Conservation (phyloP, 2,888 invertebrate genomes). For the Aphrophora alni region DNA sequence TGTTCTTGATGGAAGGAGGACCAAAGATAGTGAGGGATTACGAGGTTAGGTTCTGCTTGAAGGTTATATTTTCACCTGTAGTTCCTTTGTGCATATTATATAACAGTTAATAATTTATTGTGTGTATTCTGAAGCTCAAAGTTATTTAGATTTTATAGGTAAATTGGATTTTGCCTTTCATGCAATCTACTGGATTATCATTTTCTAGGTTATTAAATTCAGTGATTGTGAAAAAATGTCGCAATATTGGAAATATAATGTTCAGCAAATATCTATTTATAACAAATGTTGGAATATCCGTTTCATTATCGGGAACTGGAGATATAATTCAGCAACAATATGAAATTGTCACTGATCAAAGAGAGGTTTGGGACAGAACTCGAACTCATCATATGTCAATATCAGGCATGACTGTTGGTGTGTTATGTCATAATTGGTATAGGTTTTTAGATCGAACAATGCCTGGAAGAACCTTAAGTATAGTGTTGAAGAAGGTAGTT, state of each 20-base stretch:
- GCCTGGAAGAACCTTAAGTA: constrained; percentile 69
- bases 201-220: constrained; percentile 27
- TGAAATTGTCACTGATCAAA: constrained; percentile 62
- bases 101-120: too few relatives aligned
- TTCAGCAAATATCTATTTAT: constrained; percentile 69
- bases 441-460: constrained; percentile 72
- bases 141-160: too few relatives aligned
- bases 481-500: constrained; percentile 77
- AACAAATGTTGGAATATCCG: constrained; percentile 82
- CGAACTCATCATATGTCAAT: constrained; percentile 70
- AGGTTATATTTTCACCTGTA: too few relatives aligned
- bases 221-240: constrained; percentile 31
- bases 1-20: too few relatives aligned
- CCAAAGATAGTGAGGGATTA: too few relatives aligned
- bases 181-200: constrained; percentile 25
- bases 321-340: constrained; percentile 83
- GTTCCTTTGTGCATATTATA: too few relatives aligned
- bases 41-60: too few relatives aligned
- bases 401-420: constrained; percentile 78
- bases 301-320: constrained; percentile 76
- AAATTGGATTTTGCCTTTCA: constrained; percentile 12
- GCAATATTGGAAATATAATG: constrained; percentile 29
- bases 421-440: constrained; percentile 89
- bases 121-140: too few relatives aligned
- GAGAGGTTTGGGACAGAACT: constrained; percentile 61